A percentile compares a stretch with the other conserved stretches of the same genome.
phyloP scores from a whole-genome alignment of 2,888 invertebrate genomes.

The Synergus itoensis region DNA sequence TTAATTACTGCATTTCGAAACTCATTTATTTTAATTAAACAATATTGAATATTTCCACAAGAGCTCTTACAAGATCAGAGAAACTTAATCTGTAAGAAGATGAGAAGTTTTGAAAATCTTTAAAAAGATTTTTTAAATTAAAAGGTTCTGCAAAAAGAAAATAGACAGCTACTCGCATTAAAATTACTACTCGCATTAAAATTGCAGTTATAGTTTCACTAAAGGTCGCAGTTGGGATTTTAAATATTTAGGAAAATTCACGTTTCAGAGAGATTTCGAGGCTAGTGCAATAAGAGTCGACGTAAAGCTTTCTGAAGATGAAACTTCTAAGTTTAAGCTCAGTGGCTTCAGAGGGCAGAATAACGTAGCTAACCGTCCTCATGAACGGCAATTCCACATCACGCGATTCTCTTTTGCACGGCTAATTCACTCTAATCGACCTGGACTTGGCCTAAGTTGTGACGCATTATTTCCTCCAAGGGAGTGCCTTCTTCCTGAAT shows the following conservation, averaged over 20 bases:
- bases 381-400: conserved; percentile 37
- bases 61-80: not conserved
- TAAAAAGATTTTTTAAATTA: no score
- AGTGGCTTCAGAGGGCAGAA: conserved; percentile 3
- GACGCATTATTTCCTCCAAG: conserved; percentile 23
- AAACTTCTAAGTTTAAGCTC: conserved; percentile 9
- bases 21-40: no score
- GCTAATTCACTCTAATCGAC: conserved; percentile 11
- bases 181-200: not conserved
- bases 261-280: not conserved
- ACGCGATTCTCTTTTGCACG: conserved; percentile 37
- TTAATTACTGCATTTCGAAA: no score
- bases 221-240: not conserved
- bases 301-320: conserved; percentile 15
- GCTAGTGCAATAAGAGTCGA: not conserved
- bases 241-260: not conserved
- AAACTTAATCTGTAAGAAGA: not conserved
- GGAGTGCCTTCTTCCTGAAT: conserved; percentile 16
- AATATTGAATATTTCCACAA: not conserved
- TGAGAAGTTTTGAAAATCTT: not conserved
- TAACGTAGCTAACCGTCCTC: conserved; percentile 8
- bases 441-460: conserved; percentile 10
- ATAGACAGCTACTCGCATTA: not conserved
- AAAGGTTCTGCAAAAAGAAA: not conserved
- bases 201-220: not conserved